Base-by-base conservation (phyloP, 2,888 invertebrate genomes). In the Sphecodes monilicornis region DNA sequence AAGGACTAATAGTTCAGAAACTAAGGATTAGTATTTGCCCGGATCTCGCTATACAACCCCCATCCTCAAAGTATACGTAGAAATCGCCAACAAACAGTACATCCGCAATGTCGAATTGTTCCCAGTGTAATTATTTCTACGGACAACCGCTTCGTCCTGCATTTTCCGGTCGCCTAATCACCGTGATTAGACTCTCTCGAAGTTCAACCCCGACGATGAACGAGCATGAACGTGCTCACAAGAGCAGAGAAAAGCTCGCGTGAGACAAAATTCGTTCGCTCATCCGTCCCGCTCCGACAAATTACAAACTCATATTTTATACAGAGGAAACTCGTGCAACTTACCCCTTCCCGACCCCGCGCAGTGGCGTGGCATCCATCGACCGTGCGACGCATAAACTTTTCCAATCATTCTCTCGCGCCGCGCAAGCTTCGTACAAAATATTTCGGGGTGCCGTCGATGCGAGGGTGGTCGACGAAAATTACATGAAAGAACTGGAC, bases 331-430 rank as follows among this genome's bases (percentile, higher is more conserved):
- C 72, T 78, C 78, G 54, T 36, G 1, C 72, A 64, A 68, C 46
- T 68, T 36, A 22, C 18, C 32, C 64, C 36, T 3, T 66, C 5
- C 39, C 10, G 4, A 1, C 10, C 73, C 43, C 46, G 18, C 3
- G 18, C 46, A 50, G 32, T 6, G 43, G 16, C 29, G 54, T 10
- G 22, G n/a, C 29, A 26, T 41, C 39, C 75, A 80, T 80, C 82
- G 82, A 75, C 54, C 75, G 70, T 22, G 60, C 18, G 50, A 50
- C 60, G n/a, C 29, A 29, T 41, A 74, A 82, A 82, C 70, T 82
- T 82, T 82, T 80, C 82, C 82, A 82, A 82, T 82, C 74, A 75
- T 82, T 82, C 69, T 75, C 50, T 6, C 18, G 11, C 11, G 11
- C 43, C 16, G 46, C 64, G 68, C 73, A 32, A 16, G 26, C n/a